These are phyloP conservation scores for Enteromius anoplus DNA, from an alignment of 2,797 vertebrate species.

Conservation along the genomic window DNA sequence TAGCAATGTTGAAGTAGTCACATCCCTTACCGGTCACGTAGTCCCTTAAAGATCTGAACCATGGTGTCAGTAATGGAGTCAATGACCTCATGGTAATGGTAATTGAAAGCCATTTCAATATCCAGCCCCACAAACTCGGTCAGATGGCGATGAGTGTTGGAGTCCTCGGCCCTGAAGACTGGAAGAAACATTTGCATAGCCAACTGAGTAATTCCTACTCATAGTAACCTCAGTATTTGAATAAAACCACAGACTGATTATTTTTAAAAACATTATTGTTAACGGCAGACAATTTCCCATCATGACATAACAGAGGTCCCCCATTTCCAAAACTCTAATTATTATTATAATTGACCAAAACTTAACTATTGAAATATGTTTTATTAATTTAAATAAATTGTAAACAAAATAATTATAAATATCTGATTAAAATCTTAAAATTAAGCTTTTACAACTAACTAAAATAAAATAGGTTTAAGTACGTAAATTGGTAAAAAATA, in stretches of 20 bases:
- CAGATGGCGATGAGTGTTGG: constrained; percentile 97
- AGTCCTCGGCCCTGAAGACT: constrained; percentile 99
- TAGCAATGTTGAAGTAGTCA: neutral
- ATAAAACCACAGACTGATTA: constrained; percentile 14
- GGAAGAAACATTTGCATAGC: neutral
- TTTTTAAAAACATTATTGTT: neutral
- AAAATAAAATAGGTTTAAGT: neutral
- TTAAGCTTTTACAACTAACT: neutral
- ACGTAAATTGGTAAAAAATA: neutral
- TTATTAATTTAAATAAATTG: neutral
- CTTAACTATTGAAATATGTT: neutral
- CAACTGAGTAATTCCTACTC: neutral
- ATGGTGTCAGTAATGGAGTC: constrained; percentile 96
- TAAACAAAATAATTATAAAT: neutral
- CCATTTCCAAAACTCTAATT: neutral
- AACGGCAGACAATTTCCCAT: neutral
- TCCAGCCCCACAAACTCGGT: constrained; percentile 99
- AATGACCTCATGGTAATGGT: constrained; percentile 98
- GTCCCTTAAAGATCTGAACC: constrained; percentile 98
- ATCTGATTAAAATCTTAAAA: neutral
- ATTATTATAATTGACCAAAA: too few relatives aligned
- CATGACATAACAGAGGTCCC: neutral
- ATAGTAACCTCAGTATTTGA: neutral
- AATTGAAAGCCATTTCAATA: constrained; percentile 98
- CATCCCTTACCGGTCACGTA: constrained; percentile 88